phyloP scores from a whole-genome alignment of 2,797 vertebrate species.

The Botia almorhae region DNA sequence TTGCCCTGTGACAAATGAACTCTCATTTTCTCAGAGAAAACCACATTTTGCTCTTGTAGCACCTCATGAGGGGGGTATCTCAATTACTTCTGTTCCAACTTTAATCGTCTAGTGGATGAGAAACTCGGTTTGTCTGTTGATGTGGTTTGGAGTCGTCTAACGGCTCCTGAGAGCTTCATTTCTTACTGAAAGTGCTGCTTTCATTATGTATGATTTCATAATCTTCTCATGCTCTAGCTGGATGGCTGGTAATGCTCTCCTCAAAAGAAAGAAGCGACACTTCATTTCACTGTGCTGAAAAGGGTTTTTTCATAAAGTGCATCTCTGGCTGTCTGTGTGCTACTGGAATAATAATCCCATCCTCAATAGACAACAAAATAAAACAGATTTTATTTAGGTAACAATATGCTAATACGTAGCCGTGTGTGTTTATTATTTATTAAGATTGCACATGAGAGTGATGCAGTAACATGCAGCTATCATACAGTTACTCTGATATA shows the following conservation, averaged over 20 bases:
- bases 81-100: slow-evolving; percentile 66
- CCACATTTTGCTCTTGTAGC: slow-evolving; percentile 59
- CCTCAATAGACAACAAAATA: background rate
- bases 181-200: slow-evolving; percentile 64
- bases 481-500: background rate
- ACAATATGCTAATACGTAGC: background rate
- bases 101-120: slow-evolving; percentile 64
- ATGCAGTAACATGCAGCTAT: background rate
- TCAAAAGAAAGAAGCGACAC: slow-evolving; percentile 22
- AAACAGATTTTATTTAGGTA: background rate
- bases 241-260: slow-evolving; percentile 30
- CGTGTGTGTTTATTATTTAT: background rate
- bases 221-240: slow-evolving; percentile 52
- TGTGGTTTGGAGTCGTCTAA: slow-evolving; percentile 60
- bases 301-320: background rate
- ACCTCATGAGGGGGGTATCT: slow-evolving; percentile 69
- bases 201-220: slow-evolving; percentile 57
- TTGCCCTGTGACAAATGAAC: slow-evolving; percentile 48
- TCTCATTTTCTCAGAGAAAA: slow-evolving; percentile 48
- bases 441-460: background rate
- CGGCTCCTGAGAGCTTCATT: slow-evolving; percentile 51
- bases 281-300: slow-evolving; percentile 25
- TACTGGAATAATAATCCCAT: background rate
- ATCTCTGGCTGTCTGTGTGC: background rate
- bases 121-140: slow-evolving; percentile 57